These are phyloP conservation scores for Mobula birostris DNA, from an alignment of 2,113 vertebrate species.

Conservation along the genomic window DNA sequence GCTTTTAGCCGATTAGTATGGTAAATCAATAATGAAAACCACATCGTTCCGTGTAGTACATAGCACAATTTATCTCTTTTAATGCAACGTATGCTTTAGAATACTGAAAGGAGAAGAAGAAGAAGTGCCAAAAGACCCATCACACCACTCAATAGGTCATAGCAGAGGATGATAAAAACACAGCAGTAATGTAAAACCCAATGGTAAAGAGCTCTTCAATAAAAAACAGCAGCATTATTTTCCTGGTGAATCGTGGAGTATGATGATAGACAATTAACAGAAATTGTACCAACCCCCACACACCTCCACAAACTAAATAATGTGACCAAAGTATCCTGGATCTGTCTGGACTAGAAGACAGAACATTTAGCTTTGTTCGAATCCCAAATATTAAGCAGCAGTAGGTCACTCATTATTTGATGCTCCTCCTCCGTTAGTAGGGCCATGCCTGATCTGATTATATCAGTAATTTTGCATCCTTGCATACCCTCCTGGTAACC, in stretches of 20 bases:
- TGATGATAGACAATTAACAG: neutral
- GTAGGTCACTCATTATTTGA: no score
- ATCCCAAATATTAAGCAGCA: no score
- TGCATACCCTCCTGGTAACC: no score
- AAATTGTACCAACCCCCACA: neutral
- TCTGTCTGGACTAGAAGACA: neutral
- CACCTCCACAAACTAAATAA: slow-evolving; percentile 16
- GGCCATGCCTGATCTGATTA: no score
- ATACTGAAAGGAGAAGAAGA: neutral
- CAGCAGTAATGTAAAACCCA: neutral
- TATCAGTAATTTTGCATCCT: no score
- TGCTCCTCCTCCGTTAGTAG: no score
- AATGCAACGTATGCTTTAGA: neutral
- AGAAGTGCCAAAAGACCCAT: neutral
- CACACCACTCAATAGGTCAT: neutral
- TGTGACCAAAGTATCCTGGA: neutral
- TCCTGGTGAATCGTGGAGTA: neutral
- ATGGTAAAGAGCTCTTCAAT: slow-evolving; percentile 7
- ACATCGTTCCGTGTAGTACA: neutral
- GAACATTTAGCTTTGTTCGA: neutral
- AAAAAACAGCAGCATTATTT: neutral
- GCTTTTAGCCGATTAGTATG: slow-evolving; percentile 24
- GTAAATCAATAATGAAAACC: slow-evolving; percentile 21
- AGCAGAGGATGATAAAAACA: slow-evolving; percentile 17
- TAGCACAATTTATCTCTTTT: neutral